Evolutionary conservation across 2,888 invertebrate species (phyloP), one percentile per base, ranked within the genome.

Genomic region (Xanthia togata): DNA sequence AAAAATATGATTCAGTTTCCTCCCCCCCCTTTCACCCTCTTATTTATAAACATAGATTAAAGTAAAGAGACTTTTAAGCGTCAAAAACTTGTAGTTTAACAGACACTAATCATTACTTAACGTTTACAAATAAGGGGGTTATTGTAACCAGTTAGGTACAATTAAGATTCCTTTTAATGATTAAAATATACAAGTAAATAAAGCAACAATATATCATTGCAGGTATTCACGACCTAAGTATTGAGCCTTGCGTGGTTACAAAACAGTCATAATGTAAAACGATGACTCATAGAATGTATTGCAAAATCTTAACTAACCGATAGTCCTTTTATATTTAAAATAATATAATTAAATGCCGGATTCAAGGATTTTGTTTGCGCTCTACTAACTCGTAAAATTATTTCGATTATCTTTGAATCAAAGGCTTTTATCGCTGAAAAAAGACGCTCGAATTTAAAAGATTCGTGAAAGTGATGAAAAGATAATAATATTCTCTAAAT

Each of bases 341-440:
- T 80, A 63, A 26, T 20, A 53, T 17, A 53, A 71, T 57, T 38
- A 41, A 72, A 59, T 72, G 26, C 35, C 20, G 8, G 14, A 35
- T 38, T 35, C 82, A 79, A 81, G 76, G 76, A 69, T 65, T 55
- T 44, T 38, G 35, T 65, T 68, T 81, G 47, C 26, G 79, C 76
- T 79, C 82, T 79, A 76, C 14, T 70, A 82, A 76, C 11, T 76
- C 11, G 38, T 35, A 11, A 62, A 62, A 53, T 64, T 0, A 79
- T 44, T 31, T 2, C 17, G 4, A 44, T 79, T 57, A 64, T 50
- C n/a, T 50, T 26, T 8, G 11, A 50, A 79, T 64, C 17, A 31
- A 62, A 70, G 53, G 26, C 5, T 47, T 50, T 17, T n/a, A n/a
- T 26, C 60, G n/a, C 14, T 75, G 23, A 75, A 62, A 75, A 31